A percentile compares a stretch with the other conserved stretches of the same genome.
Evolutionary conservation across 2,888 invertebrate genomes (phyloP).

Genomic region (Volucella inanis): DNA sequence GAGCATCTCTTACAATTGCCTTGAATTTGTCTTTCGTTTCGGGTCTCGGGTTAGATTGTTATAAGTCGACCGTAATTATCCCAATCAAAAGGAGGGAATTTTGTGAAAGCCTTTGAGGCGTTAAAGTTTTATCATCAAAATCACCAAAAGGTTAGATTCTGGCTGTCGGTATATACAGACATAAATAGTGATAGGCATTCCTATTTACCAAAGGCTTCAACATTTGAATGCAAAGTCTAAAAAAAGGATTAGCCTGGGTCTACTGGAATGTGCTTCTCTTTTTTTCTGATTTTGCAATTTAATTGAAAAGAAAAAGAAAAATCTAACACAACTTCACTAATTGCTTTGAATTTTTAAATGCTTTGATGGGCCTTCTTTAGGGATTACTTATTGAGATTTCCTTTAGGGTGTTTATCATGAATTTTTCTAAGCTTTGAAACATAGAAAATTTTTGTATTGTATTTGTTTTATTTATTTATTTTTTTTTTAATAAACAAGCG

Average conservation of each 20-base stretch:
- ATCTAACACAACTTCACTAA: conserved; percentile 18
- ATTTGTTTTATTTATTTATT: too few relatives aligned
- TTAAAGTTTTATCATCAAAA: conserved; percentile 57
- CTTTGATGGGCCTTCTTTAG: conserved; percentile 11
- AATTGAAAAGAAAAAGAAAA: not conserved
- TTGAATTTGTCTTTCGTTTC: not conserved
- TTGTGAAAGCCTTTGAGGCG: conserved; percentile 29
- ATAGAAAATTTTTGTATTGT: too few relatives aligned
- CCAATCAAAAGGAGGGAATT: not conserved
- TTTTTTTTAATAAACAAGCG: too few relatives aligned
- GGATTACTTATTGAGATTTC: not conserved
- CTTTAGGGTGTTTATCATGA: not conserved
- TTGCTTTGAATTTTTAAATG: conserved; percentile 20
- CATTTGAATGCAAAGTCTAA: conserved; percentile 6
- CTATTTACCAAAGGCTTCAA: conserved; percentile 7
- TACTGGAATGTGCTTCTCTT: not conserved
- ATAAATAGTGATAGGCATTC: conserved; percentile 3
- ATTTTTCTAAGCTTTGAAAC: not conserved
- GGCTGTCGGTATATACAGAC: not conserved
- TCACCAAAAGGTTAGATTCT: not conserved
- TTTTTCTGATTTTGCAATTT: not conserved
- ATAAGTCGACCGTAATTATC: conserved; percentile 24
- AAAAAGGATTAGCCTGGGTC: conserved; percentile 31
- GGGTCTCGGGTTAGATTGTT: conserved; percentile 8
- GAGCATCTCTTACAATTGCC: not conserved